Base-by-base conservation (phyloP, 2,797 vertebrate species). In the Salmo trutta region DNA sequence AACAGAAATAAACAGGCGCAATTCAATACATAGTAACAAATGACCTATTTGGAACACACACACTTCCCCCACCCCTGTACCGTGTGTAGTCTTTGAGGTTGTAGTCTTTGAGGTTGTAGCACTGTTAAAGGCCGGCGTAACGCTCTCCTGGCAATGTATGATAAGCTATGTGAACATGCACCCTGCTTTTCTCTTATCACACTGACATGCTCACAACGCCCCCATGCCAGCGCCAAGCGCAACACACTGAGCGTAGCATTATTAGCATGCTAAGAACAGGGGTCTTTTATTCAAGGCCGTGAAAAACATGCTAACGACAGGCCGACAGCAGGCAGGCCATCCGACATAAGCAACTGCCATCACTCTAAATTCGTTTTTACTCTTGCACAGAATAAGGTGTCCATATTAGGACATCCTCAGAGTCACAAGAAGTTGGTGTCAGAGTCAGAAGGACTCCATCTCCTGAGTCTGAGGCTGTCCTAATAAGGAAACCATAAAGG, bases 141-240 rank as follows among this genome's bases (percentile, higher is more conserved):
- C 81, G 84, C 87, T 87, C 83, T 90, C 80, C 90, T 93, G 93
- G 88, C 78, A 78, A 68, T 74, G 83, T 76, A 81, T 10, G 92
- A 94, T 93, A 94, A 94, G 92, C 77, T 72, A 80, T 81, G 89
- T 84, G 90, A 92, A 93, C 92, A 92, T 85, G 81, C 86, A 87
- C 86, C 92, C 90, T 82, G 91, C 92, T 90, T 89, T 92, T 92
- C 87, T 81, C 85, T 91, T 91, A 93, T 94, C 93, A 88, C 77
- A 24, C 85, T 89, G 92, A 92, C 91, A 92, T 86, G 86, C 88
- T 89, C 85, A 87, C 80, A 86, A 93, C 82, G 77, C 91, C 90
- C 88, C 88, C 88, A 77, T 88, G 85, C 89, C 88, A 84, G 79
- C 41, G 78, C 85, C 2, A 76, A 88, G 86, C 86, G 21, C 87